A percentile compares a stretch with the other conserved stretches of the same genome.
Conservation (phyloP, 2,113 vertebrate genomes). For the Epinephelus moara region DNA sequence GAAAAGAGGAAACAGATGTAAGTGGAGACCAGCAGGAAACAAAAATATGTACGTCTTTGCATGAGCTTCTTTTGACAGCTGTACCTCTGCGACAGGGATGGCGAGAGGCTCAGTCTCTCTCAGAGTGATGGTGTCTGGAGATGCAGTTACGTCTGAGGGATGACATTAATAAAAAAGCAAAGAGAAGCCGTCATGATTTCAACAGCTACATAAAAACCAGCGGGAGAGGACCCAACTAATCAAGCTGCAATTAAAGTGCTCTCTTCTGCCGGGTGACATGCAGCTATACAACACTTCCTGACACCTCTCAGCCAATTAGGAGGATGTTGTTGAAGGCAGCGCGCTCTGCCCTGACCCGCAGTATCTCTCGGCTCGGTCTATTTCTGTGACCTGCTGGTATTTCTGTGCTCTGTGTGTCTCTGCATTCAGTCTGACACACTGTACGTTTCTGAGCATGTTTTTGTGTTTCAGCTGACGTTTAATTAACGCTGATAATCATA, state of each 20-base stretch:
- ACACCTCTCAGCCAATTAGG: conserved; percentile 35
- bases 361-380: background rate
- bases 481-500: conserved; percentile 1
- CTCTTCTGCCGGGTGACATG: conserved; percentile 5
- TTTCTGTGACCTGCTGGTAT: conserved; percentile 24
- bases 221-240: conserved; percentile 45
- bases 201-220: background rate
- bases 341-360: conserved; percentile 12
- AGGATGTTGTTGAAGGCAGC: conserved; percentile 22
- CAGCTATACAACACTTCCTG: conserved; percentile 18
- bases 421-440: background rate
- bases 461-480: background rate
- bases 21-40: background rate
- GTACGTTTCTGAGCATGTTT: background rate
- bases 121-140: conserved; percentile 86
- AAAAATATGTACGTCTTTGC: background rate
- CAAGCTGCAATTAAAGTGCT: conserved; percentile 29
- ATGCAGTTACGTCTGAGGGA: conserved; percentile 73
- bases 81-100: conserved; percentile 81
- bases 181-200: background rate
- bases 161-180: conserved; percentile 14
- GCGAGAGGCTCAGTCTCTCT: conserved; percentile 78
- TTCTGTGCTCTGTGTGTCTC: conserved; percentile 1
- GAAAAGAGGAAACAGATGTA: background rate
- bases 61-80: background rate